Percentiles rank a stretch among this genome's conserved stretches.
Evolutionary conservation across 53 echinoderm and acorn worm species (phyloP).

Genomic region (Holothuria leucospilota): DNA sequence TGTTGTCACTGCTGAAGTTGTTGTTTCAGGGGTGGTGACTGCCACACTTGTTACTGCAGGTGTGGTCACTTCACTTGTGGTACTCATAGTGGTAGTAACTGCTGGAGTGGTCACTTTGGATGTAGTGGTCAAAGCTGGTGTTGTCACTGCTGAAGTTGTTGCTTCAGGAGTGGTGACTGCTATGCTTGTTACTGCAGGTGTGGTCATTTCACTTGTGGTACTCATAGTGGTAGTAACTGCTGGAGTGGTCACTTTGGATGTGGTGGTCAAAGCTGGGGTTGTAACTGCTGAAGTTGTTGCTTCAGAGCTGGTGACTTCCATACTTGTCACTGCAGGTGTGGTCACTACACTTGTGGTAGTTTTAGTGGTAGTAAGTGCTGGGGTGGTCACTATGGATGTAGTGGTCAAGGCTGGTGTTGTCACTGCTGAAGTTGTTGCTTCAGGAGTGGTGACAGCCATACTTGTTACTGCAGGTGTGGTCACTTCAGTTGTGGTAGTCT

Average conservation of each 20-base stretch:
- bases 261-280: slow-evolving; percentile 12
- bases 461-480: slow-evolving; percentile 33
- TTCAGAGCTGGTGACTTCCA: slow-evolving; percentile 17
- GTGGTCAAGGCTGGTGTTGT: slow-evolving; percentile 38
- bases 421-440: slow-evolving; percentile 2
- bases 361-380: neutral
- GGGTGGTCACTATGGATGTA: neutral
- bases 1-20: slow-evolving; percentile 19
- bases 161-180: slow-evolving; percentile 29
- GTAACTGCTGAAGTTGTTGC: slow-evolving; percentile 22
- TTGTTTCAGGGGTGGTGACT: neutral
- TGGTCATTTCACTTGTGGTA: slow-evolving; percentile 13
- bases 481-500: neutral
- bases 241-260: slow-evolving; percentile 23
- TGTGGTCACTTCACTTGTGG: slow-evolving; percentile 28
- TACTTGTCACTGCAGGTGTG: slow-evolving; percentile 35
- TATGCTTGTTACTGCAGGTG: slow-evolving; percentile 27
- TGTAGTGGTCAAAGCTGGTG: slow-evolving; percentile 7
- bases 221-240: slow-evolving; percentile 1
- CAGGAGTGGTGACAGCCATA: slow-evolving; percentile 27
- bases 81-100: neutral
- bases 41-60: slow-evolving; percentile 24
- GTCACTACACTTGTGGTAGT: slow-evolving; percentile 28
- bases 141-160: slow-evolving; percentile 14
- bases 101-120: neutral